A percentile compares a stretch with the other conserved stretches of the same genome.
Evolutionary conservation across 2,797 vertebrate species (phyloP).

Genomic region (Thamnophis elegans): DNA sequence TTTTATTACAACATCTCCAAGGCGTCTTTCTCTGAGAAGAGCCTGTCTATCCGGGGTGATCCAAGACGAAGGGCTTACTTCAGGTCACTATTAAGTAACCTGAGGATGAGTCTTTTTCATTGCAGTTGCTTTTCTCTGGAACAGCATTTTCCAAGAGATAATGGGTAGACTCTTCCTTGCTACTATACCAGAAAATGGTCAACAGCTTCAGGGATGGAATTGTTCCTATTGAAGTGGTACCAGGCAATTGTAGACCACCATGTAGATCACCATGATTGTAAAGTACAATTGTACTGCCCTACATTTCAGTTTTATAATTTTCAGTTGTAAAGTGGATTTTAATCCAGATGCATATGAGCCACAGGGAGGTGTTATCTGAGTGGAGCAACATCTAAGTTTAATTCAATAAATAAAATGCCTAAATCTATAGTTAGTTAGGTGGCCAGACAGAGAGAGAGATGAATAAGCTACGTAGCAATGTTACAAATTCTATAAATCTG

Average conservation of each 20-base stretch:
- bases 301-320: not conserved
- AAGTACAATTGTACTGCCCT: not conserved
- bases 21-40: not conserved
- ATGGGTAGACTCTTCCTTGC: not conserved
- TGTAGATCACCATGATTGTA: not conserved
- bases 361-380: not conserved
- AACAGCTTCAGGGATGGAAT: not conserved
- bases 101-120: not conserved
- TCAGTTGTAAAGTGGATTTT: not conserved
- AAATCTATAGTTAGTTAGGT: not conserved
- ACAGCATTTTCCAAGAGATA: not conserved
- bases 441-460: not conserved
- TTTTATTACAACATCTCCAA: not conserved
- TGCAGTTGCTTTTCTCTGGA: not conserved
- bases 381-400: not conserved
- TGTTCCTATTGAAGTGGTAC: not conserved
- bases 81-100: not conserved
- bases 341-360: not conserved
- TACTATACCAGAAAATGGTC: not conserved
- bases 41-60: not conserved
- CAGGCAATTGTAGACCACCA: not conserved
- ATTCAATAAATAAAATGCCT: not conserved
- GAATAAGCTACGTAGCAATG: not conserved
- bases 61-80: not conserved
- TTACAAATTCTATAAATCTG: not conserved